A percentile compares a stretch with the other conserved stretches of the same genome.
Conservation (phyloP, 1,140 invertebrate genomes). For the Phortica variegata region DNA sequence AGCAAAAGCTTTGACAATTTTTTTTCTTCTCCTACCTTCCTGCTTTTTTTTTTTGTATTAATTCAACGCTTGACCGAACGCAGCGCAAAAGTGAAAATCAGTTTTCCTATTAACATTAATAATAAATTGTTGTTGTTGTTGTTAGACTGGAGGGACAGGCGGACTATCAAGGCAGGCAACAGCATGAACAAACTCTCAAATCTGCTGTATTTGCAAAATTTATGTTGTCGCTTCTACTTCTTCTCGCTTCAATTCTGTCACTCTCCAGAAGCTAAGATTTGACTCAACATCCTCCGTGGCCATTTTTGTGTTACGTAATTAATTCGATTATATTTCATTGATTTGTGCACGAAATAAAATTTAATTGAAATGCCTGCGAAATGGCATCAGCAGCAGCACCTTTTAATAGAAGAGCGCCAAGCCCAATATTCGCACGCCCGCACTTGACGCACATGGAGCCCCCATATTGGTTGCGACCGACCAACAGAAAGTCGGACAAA, state of each 20-base stretch:
- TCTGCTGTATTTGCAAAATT: conserved; percentile 29
- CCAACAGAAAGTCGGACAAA: too few relatives aligned
- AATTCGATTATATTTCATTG: conserved; percentile 56
- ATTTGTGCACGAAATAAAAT: conserved; percentile 49
- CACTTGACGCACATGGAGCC: too few relatives aligned
- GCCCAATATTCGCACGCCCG: too few relatives aligned
- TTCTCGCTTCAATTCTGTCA: neutral
- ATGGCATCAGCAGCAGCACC: conserved; percentile 21
- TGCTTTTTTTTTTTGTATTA: too few relatives aligned
- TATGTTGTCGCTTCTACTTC: conserved; percentile 25
- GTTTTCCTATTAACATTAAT: neutral
- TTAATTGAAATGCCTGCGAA: conserved; percentile 51
- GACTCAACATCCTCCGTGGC: conserved; percentile 17
- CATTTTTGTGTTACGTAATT: conserved; percentile 37
- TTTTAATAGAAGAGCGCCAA: too few relatives aligned
- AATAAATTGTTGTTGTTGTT: too few relatives aligned
- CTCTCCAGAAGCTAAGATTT: neutral
- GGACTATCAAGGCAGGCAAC: conserved; percentile 19
- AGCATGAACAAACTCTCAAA: too few relatives aligned
- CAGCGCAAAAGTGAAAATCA: conserved; percentile 4
- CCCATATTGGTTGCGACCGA: too few relatives aligned
- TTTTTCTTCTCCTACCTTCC: too few relatives aligned
- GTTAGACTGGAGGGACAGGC: neutral
- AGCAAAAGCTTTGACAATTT: conserved; percentile 11
- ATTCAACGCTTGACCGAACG: conserved; percentile 3